These are phyloP conservation scores for Perodicticus potto DNA, from an alignment of 2,797 vertebrate genomes.

Conservation along the genomic window DNA sequence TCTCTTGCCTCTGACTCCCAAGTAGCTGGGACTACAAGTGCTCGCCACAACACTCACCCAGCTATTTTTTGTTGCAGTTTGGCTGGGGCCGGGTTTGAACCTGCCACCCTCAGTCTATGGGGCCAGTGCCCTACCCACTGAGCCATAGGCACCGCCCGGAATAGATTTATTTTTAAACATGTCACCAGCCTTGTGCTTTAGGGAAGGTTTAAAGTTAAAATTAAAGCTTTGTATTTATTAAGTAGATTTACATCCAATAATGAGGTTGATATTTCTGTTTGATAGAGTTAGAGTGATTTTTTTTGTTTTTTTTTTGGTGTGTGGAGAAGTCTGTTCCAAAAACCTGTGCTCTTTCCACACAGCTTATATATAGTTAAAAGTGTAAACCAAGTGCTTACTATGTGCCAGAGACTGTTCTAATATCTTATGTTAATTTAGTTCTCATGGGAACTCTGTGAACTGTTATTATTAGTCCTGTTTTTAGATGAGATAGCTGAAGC, in stretches of 20 bases:
- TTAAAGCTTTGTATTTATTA: conserved; percentile 18
- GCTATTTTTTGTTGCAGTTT: too few relatives aligned
- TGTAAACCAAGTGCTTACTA: not conserved
- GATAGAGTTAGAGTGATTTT: not conserved
- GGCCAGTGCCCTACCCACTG: too few relatives aligned
- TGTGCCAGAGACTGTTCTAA: conserved; percentile 51
- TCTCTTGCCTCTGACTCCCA: too few relatives aligned
- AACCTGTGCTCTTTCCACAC: not conserved
- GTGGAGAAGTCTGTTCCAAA: not conserved
- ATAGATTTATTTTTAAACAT: conserved; percentile 43
- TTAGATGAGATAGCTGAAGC: conserved; percentile 28
- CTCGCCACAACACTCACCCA: too few relatives aligned
- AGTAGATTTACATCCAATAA: not conserved
- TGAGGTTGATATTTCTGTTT: conserved; percentile 39
- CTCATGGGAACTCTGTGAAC: not conserved
- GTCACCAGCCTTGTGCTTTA: conserved; percentile 4
- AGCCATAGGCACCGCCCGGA: too few relatives aligned
- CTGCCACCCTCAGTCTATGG: too few relatives aligned
- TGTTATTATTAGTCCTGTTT: not conserved
- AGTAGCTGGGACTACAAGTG: too few relatives aligned
- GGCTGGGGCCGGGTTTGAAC: too few relatives aligned
- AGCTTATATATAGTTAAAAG: conserved; percentile 34
- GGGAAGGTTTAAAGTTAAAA: conserved; percentile 45
- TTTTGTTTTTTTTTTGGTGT: not conserved
- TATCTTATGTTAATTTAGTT: conserved; percentile 44